Conservation (phyloP, 2,113 vertebrate species). For the Hassar affinis region DNA sequence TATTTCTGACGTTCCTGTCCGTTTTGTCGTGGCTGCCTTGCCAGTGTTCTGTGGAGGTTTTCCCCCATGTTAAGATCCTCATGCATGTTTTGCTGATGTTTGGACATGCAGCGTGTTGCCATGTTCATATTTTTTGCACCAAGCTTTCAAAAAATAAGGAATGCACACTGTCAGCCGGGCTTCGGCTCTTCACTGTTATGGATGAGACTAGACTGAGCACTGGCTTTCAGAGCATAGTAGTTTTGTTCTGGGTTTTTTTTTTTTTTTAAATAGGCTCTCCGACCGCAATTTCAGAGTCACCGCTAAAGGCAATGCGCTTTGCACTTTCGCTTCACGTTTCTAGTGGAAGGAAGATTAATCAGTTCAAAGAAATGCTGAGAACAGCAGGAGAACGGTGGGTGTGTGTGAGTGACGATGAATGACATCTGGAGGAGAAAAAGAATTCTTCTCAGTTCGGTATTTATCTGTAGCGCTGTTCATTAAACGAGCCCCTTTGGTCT, state of each 20-base stretch:
- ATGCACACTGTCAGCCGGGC: background rate
- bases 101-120: constrained; percentile 6
- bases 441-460: background rate
- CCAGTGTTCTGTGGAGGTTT: background rate
- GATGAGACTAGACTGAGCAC: background rate
- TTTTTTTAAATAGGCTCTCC: background rate
- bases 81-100: background rate
- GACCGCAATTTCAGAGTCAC: background rate
- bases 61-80: background rate
- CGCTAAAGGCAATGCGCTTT: background rate
- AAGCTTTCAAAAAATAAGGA: constrained; percentile 16
- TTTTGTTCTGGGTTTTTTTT: background rate
- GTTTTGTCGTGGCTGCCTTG: background rate
- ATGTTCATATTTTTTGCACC: background rate
- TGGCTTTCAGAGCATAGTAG: background rate
- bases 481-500: background rate
- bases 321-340: constrained; percentile 11
- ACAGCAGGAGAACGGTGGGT: background rate
- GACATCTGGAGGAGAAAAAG: background rate
- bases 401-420: background rate
- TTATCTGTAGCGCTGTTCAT: background rate
- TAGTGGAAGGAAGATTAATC: background rate
- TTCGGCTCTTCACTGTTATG: background rate
- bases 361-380: background rate
- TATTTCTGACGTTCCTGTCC: background rate